Evolutionary conservation across 2,888 invertebrate species (phyloP).

Genomic region (Auanema freiburgensis): DNA sequence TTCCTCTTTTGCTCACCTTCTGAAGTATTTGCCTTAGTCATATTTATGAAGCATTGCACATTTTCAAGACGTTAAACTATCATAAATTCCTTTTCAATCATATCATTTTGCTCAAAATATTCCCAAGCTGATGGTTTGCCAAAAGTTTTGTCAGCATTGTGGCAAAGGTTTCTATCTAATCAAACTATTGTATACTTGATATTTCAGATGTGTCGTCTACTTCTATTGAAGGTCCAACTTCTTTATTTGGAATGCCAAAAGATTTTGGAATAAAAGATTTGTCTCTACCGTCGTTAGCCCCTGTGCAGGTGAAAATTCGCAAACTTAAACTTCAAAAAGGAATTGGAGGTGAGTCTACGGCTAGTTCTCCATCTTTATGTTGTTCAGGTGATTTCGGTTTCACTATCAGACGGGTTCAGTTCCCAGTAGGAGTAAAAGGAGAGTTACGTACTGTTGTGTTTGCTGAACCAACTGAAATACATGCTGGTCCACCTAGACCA

Average conservation of each 20-base stretch:
- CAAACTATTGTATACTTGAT: neutral
- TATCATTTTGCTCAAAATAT: too few relatives aligned
- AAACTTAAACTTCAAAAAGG: slow-evolving; percentile 34
- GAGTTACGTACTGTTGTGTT: slow-evolving; percentile 42
- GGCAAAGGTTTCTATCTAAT: too few relatives aligned
- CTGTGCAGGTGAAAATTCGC: slow-evolving; percentile 46
- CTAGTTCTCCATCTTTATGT: neutral
- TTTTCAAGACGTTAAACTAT: too few relatives aligned
- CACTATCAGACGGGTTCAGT: slow-evolving; percentile 46
- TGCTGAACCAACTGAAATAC: slow-evolving; percentile 45
- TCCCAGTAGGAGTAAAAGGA: slow-evolving; percentile 25
- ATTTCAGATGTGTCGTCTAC: slow-evolving; percentile 9
- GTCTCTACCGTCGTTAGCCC: slow-evolving; percentile 43
- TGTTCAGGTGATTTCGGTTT: slow-evolving; percentile 51
- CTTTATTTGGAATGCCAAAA: slow-evolving; percentile 13
- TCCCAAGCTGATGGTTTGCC: too few relatives aligned
- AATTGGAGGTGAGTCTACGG: slow-evolving; percentile 29
- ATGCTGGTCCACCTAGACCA: slow-evolving; percentile 51
- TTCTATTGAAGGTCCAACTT: neutral
- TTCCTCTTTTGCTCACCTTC: too few relatives aligned
- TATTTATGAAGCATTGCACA: too few relatives aligned
- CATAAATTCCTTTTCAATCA: too few relatives aligned
- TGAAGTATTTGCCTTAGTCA: too few relatives aligned
- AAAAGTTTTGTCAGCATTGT: too few relatives aligned
- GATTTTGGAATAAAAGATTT: slow-evolving; percentile 43